Conservation (phyloP, 2,797 vertebrate genomes). For the Anguilla obscura region DNA sequence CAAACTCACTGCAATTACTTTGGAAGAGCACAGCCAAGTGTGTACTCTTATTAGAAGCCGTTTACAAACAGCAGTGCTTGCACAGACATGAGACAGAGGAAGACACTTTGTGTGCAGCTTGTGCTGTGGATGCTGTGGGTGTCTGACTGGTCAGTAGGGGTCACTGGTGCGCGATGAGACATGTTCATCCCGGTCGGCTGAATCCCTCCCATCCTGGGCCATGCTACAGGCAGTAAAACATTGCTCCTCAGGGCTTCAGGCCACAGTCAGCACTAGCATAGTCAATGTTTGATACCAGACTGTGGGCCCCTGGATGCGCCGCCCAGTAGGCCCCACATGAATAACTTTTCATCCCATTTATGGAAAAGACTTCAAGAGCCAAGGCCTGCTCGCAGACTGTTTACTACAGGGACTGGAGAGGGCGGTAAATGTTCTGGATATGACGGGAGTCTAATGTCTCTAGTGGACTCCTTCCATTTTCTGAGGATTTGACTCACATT, state of each 20-base stretch:
- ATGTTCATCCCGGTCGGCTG: not conserved
- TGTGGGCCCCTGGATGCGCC: not conserved
- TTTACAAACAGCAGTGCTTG: not conserved
- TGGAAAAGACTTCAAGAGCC: not conserved
- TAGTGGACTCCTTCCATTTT: not conserved
- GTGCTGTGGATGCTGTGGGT: not conserved
- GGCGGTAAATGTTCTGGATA: not conserved
- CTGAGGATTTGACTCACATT: not conserved
- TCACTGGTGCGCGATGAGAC: not conserved
- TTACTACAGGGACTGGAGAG: conserved; percentile 16
- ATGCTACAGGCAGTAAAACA: too few species aligned
- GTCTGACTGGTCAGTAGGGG: not conserved
- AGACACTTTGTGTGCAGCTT: not conserved
- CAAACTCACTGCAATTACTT: not conserved
- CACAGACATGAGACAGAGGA: not conserved
- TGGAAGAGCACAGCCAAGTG: not conserved
- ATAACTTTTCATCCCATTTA: conserved; percentile 10
- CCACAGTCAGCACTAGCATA: not conserved
- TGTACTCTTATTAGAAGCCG: not conserved
- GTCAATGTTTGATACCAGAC: not conserved
- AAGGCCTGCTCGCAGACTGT: not conserved
- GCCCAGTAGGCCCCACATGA: not conserved
- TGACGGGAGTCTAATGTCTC: not conserved
- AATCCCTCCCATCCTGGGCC: not conserved
- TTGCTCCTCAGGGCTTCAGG: not conserved